Evolutionary conservation across 2,888 invertebrate species (phyloP).

Genomic region (Lasioglossum figueresi): DNA sequence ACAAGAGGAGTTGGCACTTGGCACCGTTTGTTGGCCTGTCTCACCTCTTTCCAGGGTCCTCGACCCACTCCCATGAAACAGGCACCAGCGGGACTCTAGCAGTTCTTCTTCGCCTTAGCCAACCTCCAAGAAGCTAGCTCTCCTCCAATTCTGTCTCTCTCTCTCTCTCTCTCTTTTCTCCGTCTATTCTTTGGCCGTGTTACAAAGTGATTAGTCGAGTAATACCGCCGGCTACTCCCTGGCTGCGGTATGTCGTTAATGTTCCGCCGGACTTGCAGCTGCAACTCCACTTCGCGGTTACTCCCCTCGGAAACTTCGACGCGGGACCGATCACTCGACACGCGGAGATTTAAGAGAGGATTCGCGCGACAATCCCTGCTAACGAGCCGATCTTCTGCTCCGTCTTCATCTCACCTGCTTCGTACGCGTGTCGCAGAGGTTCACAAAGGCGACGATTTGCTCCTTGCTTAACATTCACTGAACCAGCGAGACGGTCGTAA

Average conservation of each 20-base stretch:
- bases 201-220: constrained; percentile 81
- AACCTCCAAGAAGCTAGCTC: constrained; percentile 62
- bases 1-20: constrained; percentile 80
- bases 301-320: constrained; percentile 60
- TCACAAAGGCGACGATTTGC: neutral
- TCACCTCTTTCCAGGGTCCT: constrained; percentile 67
- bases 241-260: constrained; percentile 69
- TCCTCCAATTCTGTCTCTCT: neutral
- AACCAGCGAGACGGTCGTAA: neutral
- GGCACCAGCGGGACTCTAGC: constrained; percentile 37
- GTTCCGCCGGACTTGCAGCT: constrained; percentile 61
- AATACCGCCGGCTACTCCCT: constrained; percentile 68
- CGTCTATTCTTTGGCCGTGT: constrained; percentile 64
- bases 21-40: constrained; percentile 76
- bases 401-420: neutral
- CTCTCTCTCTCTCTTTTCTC: constrained; percentile 45
- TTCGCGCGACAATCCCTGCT: neutral
- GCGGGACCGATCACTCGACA: constrained; percentile 40
- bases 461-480: neutral
- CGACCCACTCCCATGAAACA: constrained; percentile 69
- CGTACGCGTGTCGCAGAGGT: neutral
- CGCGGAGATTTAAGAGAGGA: constrained; percentile 29
- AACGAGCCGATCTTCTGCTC: constrained; percentile 9
- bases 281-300: constrained; percentile 64
- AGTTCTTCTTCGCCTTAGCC: constrained; percentile 54